Evolutionary conservation across 2,888 invertebrate species (phyloP).

Genomic region (Cheilosia vernalis): DNA sequence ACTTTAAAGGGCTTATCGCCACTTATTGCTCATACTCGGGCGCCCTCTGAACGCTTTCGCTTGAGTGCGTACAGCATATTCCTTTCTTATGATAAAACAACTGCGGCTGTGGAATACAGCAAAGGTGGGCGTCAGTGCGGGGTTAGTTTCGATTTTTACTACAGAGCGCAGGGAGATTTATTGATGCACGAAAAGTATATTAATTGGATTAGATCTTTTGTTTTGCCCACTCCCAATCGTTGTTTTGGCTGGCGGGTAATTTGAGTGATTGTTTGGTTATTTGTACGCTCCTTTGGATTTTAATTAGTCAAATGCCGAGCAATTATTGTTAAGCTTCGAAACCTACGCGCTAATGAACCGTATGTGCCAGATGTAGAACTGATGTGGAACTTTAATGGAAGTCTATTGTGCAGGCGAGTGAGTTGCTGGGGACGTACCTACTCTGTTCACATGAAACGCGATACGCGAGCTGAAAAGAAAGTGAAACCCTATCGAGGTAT

Average conservation of each 20-base stretch:
- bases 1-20: slow-evolving; percentile 45
- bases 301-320: slow-evolving; percentile 45
- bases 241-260: slow-evolving; percentile 9
- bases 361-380: background rate
- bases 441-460: background rate
- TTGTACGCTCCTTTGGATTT: slow-evolving; percentile 14
- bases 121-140: background rate
- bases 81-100: background rate
- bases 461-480: too few relatives aligned
- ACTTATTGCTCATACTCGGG: slow-evolving; percentile 29
- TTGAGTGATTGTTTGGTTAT: slow-evolving; percentile 13
- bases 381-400: slow-evolving; percentile 4
- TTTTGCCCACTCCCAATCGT: background rate
- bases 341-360: slow-evolving; percentile 19
- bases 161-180: slow-evolving; percentile 5
- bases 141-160: slow-evolving; percentile 1
- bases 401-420: background rate
- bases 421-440: background rate
- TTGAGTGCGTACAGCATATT: slow-evolving; percentile 20
- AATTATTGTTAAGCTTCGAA: slow-evolving; percentile 23
- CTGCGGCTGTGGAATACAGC: background rate
- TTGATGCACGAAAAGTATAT: slow-evolving; percentile 46
- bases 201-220: slow-evolving; percentile 31
- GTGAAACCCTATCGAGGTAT: too few relatives aligned
- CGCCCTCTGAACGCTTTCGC: slow-evolving; percentile 25